phyloP scores from a whole-genome alignment of 2,888 invertebrate genomes.

The Hypercompe scribonia region DNA sequence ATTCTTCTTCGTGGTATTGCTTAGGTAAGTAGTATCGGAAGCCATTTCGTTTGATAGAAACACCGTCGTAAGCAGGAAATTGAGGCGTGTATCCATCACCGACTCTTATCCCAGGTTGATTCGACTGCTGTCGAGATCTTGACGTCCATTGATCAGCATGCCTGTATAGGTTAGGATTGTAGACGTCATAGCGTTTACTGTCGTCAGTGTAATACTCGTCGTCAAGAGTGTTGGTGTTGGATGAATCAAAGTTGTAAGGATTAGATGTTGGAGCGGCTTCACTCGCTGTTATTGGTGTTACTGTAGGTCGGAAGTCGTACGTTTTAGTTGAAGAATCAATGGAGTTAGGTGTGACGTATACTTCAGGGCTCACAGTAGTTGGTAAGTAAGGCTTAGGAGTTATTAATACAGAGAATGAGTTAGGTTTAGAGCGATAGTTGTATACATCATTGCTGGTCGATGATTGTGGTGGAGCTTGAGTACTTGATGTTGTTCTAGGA shows the following conservation, averaged over 20 bases:
- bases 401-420: conserved; percentile 71
- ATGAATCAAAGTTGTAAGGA: conserved; percentile 74
- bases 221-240: conserved; percentile 78
- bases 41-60: conserved; percentile 91
- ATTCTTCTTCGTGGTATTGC: conserved; percentile 94
- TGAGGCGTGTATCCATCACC: conserved; percentile 88
- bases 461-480: conserved; percentile 49
- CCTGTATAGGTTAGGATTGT: conserved; percentile 81
- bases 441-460: conserved; percentile 44
- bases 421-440: conserved; percentile 48
- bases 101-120: conserved; percentile 57
- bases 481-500: conserved; percentile 70
- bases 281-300: conserved; percentile 74
- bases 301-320: conserved; percentile 78
- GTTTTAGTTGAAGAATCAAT: conserved; percentile 73
- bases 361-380: conserved; percentile 74
- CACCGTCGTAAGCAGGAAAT: conserved; percentile 90
- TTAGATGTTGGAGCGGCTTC: conserved; percentile 74
- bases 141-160: conserved; percentile 77
- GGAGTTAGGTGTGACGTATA: conserved; percentile 81
- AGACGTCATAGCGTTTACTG: conserved; percentile 75
- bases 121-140: conserved; percentile 52
- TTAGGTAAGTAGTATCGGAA: conserved; percentile 94
- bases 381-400: conserved; percentile 64
- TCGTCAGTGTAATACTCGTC: conserved; percentile 72